phyloP scores from a whole-genome alignment of 2,797 vertebrate genomes.

The Pampus argenteus region DNA sequence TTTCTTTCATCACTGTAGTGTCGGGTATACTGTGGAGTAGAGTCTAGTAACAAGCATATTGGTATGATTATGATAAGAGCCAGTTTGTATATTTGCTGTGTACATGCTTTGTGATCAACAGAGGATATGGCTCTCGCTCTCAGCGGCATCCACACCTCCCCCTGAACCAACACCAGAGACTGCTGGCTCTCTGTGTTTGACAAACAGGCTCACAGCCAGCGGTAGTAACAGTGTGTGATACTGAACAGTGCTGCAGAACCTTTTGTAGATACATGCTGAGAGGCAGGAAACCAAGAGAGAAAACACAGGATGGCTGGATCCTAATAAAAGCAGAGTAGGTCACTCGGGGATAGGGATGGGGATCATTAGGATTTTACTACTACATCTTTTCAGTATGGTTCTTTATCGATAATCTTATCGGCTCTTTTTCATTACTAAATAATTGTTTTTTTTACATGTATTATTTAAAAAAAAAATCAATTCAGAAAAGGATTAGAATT shows the following conservation, averaged over 20 bases:
- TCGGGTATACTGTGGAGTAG: slow-evolving; percentile 1
- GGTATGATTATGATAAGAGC: slow-evolving; percentile 41
- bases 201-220: slow-evolving; percentile 27
- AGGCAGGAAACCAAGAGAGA: slow-evolving; percentile 9
- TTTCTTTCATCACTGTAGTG: slow-evolving; percentile 25
- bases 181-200: slow-evolving; percentile 50
- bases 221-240: slow-evolving; percentile 25
- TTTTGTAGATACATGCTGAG: slow-evolving; percentile 7
- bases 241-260: slow-evolving; percentile 18
- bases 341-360: not conserved
- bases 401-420: too few relatives aligned
- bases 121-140: slow-evolving; percentile 31
- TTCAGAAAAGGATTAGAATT: too few relatives aligned
- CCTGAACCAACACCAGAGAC: slow-evolving; percentile 42
- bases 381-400: too few relatives aligned
- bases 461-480: too few relatives aligned
- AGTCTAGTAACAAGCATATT: slow-evolving; percentile 38
- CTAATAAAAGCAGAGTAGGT: slow-evolving; percentile 4
- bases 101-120: slow-evolving; percentile 56
- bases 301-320: not conserved
- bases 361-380: too few relatives aligned
- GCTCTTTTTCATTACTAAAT: too few relatives aligned
- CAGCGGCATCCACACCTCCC: slow-evolving; percentile 49
- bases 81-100: slow-evolving; percentile 44
- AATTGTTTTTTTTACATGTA: too few relatives aligned